Evolutionary conservation across 2,113 vertebrate species (phyloP), one percentile per base, ranked within the genome.

Genomic region (Genyomyrus donnyi): DNA sequence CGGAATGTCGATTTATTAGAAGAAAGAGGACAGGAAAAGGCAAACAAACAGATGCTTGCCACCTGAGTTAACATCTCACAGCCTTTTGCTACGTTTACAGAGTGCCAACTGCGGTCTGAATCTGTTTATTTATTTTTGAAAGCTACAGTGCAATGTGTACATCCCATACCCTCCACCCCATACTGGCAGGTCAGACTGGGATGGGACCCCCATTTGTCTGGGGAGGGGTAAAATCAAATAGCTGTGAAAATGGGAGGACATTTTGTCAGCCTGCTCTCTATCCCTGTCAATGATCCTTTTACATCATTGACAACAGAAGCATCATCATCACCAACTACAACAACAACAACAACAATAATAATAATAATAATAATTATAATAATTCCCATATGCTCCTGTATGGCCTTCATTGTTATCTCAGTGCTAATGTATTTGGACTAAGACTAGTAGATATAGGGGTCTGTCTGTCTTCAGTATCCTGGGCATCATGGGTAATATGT

Each of bases 401-500:
- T 70, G 66, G n/a, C 24, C n/a, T 31, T 74, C 11, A 13, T 11
- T 35, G 66, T 2, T 31, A 74, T 70, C 11, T 70, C 27, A 70
- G 66, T 70, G 66, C 8, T 27, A 35, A 74, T 5, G 27, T 35
- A 35, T 35, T 35, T 74, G 9, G 11, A 74, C 24, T 0, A 31
- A 31, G 74, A 42, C 15, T 42, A 5, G 13, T 19, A 4, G 5
- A 80, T 42, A 39, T 42, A 42, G 13, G 6, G 35, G 17, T 42
- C 74, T 3, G 35, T 80, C 74, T 49, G 27, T 90, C 90, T 91
- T 90, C n/a, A 39, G 49, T 27, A 85, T 85, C 24, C 17, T 19
- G 46, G 84, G 84, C 17, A 49, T 48, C 10, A 49, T 85, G 46
- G 45, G 48, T 85, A 49, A 85, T 50, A 45, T 27, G 45, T 24